phyloP scores from a whole-genome alignment of 2,888 invertebrate species.

The Sphaerophoria taeniata region DNA sequence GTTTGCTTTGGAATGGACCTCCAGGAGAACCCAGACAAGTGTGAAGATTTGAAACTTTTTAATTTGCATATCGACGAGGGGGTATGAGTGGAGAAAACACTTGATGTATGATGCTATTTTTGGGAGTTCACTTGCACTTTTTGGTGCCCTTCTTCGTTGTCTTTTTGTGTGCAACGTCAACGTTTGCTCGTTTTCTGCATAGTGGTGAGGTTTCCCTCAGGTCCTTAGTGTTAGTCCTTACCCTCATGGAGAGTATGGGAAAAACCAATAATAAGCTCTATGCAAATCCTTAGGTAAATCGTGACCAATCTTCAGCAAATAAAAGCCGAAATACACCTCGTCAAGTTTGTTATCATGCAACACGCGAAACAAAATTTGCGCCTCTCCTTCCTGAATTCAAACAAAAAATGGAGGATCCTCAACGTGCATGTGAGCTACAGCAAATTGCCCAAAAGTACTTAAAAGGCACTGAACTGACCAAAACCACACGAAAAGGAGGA shows the following conservation, averaged over 20 bases:
- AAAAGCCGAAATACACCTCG: constrained; percentile 25
- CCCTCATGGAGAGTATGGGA: constrained; percentile 13
- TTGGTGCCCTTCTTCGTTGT: too few species aligned
- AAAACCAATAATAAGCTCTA: constrained; percentile 39
- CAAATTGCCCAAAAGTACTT: constrained; percentile 35
- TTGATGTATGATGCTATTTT: too few species aligned
- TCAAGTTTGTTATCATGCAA: constrained; percentile 23
- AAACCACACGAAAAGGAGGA: constrained; percentile 17
- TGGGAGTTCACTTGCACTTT: too few species aligned
- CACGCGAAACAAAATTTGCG: constrained; percentile 46
- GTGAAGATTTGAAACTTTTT: too few species aligned
- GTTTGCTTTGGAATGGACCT: neutral
- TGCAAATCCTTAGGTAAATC: constrained; percentile 35
- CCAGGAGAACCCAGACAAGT: too few species aligned
- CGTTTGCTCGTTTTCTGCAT: too few species aligned
- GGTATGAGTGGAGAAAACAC: too few species aligned
- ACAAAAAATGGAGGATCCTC: neutral
- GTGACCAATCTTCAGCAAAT: constrained; percentile 68
- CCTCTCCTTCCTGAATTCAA: constrained; percentile 24
- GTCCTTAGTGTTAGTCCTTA: constrained; percentile 5
- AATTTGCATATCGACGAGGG: too few species aligned
- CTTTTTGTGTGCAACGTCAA: too few species aligned
- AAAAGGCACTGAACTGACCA: constrained; percentile 28
- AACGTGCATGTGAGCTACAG: neutral
- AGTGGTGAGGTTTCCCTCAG: too few species aligned